These are phyloP conservation scores for Drosophila nebulosa DNA, from an alignment of 1,140 invertebrate genomes.

Conservation along the genomic window DNA sequence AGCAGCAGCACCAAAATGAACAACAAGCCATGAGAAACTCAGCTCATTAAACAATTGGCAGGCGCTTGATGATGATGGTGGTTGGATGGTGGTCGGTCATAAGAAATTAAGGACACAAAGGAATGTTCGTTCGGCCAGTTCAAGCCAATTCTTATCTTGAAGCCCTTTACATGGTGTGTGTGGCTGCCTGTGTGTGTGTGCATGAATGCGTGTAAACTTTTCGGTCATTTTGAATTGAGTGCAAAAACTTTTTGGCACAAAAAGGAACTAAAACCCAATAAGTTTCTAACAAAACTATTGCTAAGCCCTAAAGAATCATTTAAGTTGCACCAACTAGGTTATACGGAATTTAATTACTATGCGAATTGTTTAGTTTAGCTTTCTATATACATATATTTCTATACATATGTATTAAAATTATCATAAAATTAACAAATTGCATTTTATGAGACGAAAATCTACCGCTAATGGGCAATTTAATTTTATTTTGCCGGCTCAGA, in stretches of 20 bases:
- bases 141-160: conserved; percentile 36
- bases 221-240: background rate
- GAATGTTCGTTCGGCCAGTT: conserved; percentile 11
- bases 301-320: background rate
- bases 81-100: conserved; percentile 37
- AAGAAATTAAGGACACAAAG: conserved; percentile 57
- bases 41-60: conserved; percentile 77
- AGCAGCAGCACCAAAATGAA: conserved; percentile 20
- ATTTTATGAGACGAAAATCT: conserved; percentile 55
- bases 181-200: conserved; percentile 15
- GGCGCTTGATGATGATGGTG: conserved; percentile 23
- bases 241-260: background rate
- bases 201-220: conserved; percentile 10
- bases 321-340: background rate
- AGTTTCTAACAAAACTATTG: background rate
- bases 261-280: background rate
- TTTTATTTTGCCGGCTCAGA: conserved; percentile 61
- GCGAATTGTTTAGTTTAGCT: background rate
- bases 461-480: conserved; percentile 73
- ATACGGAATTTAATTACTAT: background rate
- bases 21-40: conserved; percentile 40
- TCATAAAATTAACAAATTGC: conserved; percentile 40
- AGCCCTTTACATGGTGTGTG: conserved; percentile 14
- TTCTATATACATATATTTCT: background rate
- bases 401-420: background rate